phyloP scores from a whole-genome alignment of 2,797 vertebrate genomes.

The Triplophysa bombifrons region DNA sequence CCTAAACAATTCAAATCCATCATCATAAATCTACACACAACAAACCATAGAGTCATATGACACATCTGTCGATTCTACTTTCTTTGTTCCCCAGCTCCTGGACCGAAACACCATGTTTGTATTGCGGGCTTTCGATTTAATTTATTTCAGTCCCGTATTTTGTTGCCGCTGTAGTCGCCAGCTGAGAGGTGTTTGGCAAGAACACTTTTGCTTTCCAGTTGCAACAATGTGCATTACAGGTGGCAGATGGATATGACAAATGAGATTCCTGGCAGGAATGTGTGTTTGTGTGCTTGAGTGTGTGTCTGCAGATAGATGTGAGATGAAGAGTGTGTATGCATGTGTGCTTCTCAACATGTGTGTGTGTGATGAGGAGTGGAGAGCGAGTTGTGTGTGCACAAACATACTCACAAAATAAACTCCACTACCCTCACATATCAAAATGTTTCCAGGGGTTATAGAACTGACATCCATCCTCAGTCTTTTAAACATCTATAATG shows the following conservation, averaged over 20 bases:
- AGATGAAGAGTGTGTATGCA: background rate
- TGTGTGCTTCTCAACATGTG: background rate
- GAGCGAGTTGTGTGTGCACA: background rate
- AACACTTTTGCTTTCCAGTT: conserved; percentile 38
- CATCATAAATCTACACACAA: background rate
- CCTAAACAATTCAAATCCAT: too few species aligned
- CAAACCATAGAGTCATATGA: background rate
- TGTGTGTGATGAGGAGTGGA: background rate
- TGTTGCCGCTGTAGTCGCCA: conserved; percentile 28
- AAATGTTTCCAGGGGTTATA: background rate
- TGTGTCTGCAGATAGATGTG: conserved; percentile 5
- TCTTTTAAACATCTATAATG: background rate
- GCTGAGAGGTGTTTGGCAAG: conserved; percentile 44
- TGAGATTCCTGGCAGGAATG: conserved; percentile 42
- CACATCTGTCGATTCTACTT: conserved; percentile 10
- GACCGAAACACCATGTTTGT: conserved; percentile 1
- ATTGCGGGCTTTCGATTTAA: conserved; percentile 12
- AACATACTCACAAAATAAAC: background rate
- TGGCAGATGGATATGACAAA: conserved; percentile 56
- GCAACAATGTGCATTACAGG: conserved; percentile 45
- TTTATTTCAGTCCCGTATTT: conserved; percentile 22
- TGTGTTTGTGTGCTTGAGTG: conserved; percentile 14
- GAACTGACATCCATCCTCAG: background rate
- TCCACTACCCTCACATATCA: background rate
- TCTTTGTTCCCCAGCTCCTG: conserved; percentile 22